Percentiles rank a stretch among this genome's conserved stretches.
phyloP scores from a whole-genome alignment of 2,113 vertebrate genomes.

The Chinchilla lanigera region DNA sequence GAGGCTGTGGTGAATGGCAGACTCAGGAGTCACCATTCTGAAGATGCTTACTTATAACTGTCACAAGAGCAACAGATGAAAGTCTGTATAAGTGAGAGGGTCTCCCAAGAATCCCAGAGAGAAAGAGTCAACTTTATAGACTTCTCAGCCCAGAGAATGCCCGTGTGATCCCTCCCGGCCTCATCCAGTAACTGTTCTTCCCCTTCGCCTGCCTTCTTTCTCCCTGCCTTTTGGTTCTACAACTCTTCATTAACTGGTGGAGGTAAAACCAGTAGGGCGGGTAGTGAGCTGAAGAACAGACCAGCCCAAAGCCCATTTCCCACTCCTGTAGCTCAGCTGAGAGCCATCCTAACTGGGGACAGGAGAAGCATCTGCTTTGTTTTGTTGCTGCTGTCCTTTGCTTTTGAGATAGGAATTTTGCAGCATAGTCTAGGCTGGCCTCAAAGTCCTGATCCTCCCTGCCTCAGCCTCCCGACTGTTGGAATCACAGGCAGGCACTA shows the following conservation, averaged over 20 bases:
- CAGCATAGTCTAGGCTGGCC: neutral
- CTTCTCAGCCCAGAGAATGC: neutral
- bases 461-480: neutral
- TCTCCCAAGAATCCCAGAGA: neutral
- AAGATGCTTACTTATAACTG: neutral
- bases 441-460: neutral
- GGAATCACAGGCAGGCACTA: neutral
- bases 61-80: neutral
- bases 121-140: neutral
- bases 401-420: neutral
- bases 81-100: neutral
- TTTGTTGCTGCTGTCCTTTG: neutral
- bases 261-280: neutral
- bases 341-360: neutral
- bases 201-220: neutral
- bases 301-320: neutral
- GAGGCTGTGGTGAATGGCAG: neutral
- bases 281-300: neutral
- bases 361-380: neutral
- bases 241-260: neutral
- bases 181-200: neutral
- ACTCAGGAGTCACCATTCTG: neutral
- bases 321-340: fast-evolving
- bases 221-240: neutral
- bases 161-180: neutral